A percentile compares a stretch with the other conserved stretches of the same genome.
These are phyloP conservation scores for Adrianichthys oophorus DNA, from an alignment of 2,797 vertebrate genomes.

Conservation along the genomic window DNA sequence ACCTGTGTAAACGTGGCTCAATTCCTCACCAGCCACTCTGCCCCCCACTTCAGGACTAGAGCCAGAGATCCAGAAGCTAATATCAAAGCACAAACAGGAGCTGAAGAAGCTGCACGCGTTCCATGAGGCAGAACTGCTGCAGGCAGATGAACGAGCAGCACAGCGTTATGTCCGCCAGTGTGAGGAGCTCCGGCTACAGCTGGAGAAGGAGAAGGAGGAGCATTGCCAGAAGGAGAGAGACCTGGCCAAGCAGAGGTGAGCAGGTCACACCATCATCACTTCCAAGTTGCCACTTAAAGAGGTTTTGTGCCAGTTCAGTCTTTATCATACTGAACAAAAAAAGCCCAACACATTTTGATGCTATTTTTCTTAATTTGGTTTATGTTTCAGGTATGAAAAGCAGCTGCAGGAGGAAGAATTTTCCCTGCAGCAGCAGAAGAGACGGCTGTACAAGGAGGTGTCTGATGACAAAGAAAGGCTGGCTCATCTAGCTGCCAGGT, in stretches of 20 bases:
- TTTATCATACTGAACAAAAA: background rate
- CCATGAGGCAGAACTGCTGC: conserved; percentile 89
- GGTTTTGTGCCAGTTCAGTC: background rate
- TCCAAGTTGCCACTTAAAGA: too few relatives aligned
- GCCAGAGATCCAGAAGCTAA: conserved; percentile 94
- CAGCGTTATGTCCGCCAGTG: conserved; percentile 81
- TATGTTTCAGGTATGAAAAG: conserved; percentile 84
- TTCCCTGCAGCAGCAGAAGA: conserved; percentile 87
- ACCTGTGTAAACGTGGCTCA: background rate
- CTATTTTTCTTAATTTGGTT: background rate
- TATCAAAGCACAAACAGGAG: conserved; percentile 91
- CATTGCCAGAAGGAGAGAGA: conserved; percentile 85
- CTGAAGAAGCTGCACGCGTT: conserved; percentile 84
- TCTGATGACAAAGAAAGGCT: conserved; percentile 90
- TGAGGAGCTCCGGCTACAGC: conserved; percentile 83
- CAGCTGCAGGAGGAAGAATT: conserved; percentile 91
- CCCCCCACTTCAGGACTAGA: conserved; percentile 82
- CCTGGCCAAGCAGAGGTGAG: conserved; percentile 82
- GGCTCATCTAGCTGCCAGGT: conserved; percentile 87
- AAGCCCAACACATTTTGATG: too few relatives aligned
- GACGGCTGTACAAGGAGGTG: conserved; percentile 86
- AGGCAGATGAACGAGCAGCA: conserved; percentile 83
- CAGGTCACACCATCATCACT: background rate
- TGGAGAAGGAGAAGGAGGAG: conserved; percentile 86
- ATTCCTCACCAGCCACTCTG: background rate